Conservation (phyloP, 2,113 vertebrate genomes). For the Leptobrachium leishanense region DNA sequence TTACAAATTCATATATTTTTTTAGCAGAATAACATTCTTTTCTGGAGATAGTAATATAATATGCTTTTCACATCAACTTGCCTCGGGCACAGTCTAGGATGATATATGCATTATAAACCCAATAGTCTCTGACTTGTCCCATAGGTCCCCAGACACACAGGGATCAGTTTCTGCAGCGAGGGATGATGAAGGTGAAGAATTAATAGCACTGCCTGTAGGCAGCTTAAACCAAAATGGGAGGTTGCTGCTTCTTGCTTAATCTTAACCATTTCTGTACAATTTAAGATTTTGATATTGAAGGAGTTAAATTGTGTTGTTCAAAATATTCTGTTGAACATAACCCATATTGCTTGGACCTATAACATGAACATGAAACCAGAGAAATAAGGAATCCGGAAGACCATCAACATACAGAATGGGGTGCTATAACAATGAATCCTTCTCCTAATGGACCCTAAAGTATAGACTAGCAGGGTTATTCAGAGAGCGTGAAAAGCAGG, state of each 20-base stretch:
- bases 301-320: too few species aligned
- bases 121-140: slow-evolving; percentile 18
- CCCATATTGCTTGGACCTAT: too few species aligned
- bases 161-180: slow-evolving; percentile 28
- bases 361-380: too few species aligned
- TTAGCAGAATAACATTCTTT: slow-evolving; percentile 10
- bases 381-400: too few species aligned
- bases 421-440: too few species aligned
- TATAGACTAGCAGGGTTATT: too few species aligned
- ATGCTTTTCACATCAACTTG: slow-evolving; percentile 11
- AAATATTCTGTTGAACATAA: too few species aligned
- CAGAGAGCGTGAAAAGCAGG: too few species aligned
- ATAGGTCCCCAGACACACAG: slow-evolving; percentile 28
- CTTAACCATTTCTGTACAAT: neutral
- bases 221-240: slow-evolving; percentile 11
- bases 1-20: slow-evolving; percentile 31
- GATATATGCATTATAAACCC: slow-evolving; percentile 34
- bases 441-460: too few species aligned
- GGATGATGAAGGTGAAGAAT: slow-evolving; percentile 38
- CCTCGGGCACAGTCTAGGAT: slow-evolving; percentile 32
- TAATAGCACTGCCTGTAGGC: slow-evolving; percentile 33
- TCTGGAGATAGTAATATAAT: slow-evolving; percentile 29
- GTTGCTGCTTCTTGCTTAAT: neutral
- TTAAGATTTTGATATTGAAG: too few species aligned
- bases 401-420: too few species aligned